phyloP scores from a whole-genome alignment of 2,797 vertebrate species.

The Rhabdomys pumilio region DNA sequence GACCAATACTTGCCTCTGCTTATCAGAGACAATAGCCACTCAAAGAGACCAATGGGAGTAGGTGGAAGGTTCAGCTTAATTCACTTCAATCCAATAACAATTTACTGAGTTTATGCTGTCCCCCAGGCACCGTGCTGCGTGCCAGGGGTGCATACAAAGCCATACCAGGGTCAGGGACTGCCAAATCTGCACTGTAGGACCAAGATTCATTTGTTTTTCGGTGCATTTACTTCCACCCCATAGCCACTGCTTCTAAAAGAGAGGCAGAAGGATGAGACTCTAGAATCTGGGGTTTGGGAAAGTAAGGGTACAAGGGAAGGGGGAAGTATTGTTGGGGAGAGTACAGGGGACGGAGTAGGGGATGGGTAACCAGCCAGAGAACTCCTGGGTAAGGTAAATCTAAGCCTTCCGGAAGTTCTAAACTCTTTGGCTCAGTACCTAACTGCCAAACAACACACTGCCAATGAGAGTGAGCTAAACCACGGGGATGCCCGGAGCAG shows the following conservation, averaged over 20 bases:
- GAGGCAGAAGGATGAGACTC: constrained; percentile 15
- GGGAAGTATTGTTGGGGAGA: background rate
- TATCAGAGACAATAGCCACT: constrained; percentile 17
- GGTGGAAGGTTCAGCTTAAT: background rate
- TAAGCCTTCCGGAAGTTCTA: constrained; percentile 13
- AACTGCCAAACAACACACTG: constrained; percentile 87
- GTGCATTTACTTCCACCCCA: constrained; percentile 64
- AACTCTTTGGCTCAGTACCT: constrained; percentile 59
- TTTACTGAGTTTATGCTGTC: constrained; percentile 41
- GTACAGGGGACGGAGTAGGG: too few relatives aligned
- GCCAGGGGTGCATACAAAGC: constrained; percentile 61
- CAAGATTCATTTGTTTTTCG: constrained; percentile 6
- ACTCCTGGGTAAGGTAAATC: background rate
- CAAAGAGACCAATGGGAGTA: background rate
- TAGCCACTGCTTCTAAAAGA: constrained; percentile 32
- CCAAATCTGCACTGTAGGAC: constrained; percentile 53
- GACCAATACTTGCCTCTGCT: constrained; percentile 65
- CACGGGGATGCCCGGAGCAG: background rate
- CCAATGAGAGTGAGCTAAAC: constrained; percentile 66
- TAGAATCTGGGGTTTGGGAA: background rate
- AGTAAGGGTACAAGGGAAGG: background rate
- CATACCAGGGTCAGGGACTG: constrained; percentile 60
- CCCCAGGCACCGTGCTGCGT: constrained; percentile 17
- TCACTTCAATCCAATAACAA: constrained; percentile 38
- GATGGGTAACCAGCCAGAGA: background rate